These are phyloP conservation scores for Seira sanloemensis DNA, from an alignment of 2,888 invertebrate species.

Conservation along the genomic window DNA sequence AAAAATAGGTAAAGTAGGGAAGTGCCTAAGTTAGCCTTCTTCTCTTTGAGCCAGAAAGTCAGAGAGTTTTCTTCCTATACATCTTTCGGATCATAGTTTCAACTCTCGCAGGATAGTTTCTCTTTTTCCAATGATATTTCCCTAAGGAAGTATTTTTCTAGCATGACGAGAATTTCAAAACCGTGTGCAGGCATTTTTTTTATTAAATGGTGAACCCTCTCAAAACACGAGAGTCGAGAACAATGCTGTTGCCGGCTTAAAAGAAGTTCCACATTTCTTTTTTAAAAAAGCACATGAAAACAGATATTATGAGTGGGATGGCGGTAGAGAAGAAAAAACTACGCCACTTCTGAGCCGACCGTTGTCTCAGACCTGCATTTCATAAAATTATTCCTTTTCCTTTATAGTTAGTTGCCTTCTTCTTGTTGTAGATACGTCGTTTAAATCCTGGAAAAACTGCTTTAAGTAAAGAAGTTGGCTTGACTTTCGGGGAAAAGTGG, in stretches of 20 bases:
- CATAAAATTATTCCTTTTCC: background rate
- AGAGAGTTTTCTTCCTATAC: too few relatives aligned
- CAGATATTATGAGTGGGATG: background rate
- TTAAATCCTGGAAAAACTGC: background rate
- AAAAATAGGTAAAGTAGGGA: background rate
- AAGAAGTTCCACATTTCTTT: background rate
- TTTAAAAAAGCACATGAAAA: background rate
- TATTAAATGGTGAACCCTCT: too few relatives aligned
- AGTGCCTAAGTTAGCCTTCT: background rate
- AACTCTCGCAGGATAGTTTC: conserved; percentile 18
- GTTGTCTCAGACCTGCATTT: too few relatives aligned
- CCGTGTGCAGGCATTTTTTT: too few relatives aligned
- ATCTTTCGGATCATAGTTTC: background rate
- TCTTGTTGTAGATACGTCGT: background rate
- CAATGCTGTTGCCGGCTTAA: too few relatives aligned
- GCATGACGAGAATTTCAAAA: too few relatives aligned
- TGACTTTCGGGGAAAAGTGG: background rate
- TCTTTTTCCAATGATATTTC: conserved; percentile 36
- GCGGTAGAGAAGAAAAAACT: background rate
- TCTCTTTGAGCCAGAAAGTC: background rate
- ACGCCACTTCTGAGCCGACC: background rate
- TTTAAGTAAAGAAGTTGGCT: too few relatives aligned
- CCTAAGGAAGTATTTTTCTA: conserved; percentile 23
- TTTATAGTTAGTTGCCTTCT: background rate
- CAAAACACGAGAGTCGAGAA: too few relatives aligned